Percentiles rank a stretch among this genome's conserved stretches.
These are phyloP conservation scores for Atethmia centrago DNA, from an alignment of 2,888 invertebrate species.

Conservation along the genomic window DNA sequence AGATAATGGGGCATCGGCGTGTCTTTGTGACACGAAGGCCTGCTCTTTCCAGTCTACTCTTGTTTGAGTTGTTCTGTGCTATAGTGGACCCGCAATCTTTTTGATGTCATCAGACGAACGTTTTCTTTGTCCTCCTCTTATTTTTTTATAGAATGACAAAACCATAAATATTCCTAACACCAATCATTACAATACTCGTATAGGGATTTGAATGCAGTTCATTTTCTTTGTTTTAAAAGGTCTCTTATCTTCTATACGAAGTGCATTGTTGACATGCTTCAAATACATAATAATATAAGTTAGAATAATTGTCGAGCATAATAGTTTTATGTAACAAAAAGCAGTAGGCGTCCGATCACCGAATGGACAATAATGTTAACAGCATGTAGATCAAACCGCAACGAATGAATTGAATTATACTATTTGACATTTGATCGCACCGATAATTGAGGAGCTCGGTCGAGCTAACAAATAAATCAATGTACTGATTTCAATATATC, in stretches of 20 bases:
- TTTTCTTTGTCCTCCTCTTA: too few species aligned
- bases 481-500: conserved; percentile 64
- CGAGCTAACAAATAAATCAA: conserved; percentile 65
- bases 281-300: neutral
- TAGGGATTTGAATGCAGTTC: neutral
- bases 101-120: too few species aligned
- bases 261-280: neutral
- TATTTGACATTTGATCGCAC: conserved; percentile 57
- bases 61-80: too few species aligned
- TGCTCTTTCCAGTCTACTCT: too few species aligned
- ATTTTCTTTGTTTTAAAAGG: neutral
- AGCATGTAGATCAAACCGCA: conserved; percentile 42
- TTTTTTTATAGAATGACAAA: too few species aligned
- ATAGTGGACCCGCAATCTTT: too few species aligned
- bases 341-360: conserved; percentile 31
- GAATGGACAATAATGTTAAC: conserved; percentile 34
- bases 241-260: too few species aligned
- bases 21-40: too few species aligned
- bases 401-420: conserved; percentile 52
- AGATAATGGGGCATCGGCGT: too few species aligned
- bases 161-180: neutral
- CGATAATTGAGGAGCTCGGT: conserved; percentile 65
- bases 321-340: conserved; percentile 39
- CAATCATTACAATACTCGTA: neutral
- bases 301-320: neutral